Evolutionary conservation across 2,113 vertebrate species (phyloP), one percentile per base, ranked within the genome.

Genomic region (Oreochromis aureus): DNA sequence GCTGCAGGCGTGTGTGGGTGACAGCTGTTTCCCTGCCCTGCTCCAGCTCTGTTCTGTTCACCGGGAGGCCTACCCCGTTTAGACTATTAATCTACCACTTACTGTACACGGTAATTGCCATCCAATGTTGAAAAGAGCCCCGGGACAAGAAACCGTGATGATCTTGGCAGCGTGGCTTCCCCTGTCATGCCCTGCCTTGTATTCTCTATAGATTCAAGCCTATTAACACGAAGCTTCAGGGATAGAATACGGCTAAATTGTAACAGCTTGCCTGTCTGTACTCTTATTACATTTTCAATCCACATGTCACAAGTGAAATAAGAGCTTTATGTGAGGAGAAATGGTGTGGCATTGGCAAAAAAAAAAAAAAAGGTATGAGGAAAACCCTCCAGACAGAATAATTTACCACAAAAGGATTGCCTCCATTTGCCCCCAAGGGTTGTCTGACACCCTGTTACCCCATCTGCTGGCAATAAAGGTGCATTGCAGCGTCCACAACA

Each of bases 1-100:
- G 94, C 94, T 96, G 95, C 81, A 85, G 94, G 80, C 82, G 81
- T 15, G 80, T 89, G 92, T 87, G 84, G 83, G 16, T 91, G 91
- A 91, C 94, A 96, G 95, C 94, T 96, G 95, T 90, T 93, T 89
- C 80, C 55, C 79, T 86, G 83, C 87, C 86, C 78, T 10, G 6
- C 56, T 86, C 71, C 54, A 22, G 73, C 90, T 84, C 82, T 85
- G 36, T 53, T 79, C 39, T 34, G 10, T 85, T 89, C 85, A 88
- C 88, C 88, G 46, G 34, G 83, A 87, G 92, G 56, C 86, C 87
- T 85, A 78, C 54, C 87, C 89, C 89, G 80, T 91, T 93, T 61
- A 92, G 91, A 80, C 87, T 91, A 95, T 93, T 94, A 90, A 95
- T 94, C 79, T 89, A 87, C 91, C 89, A 66, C 91, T 90, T 89